Percentiles rank a stretch among this genome's conserved stretches.
Conservation (phyloP, 1,140 invertebrate genomes). For the Sinella curviseta region DNA sequence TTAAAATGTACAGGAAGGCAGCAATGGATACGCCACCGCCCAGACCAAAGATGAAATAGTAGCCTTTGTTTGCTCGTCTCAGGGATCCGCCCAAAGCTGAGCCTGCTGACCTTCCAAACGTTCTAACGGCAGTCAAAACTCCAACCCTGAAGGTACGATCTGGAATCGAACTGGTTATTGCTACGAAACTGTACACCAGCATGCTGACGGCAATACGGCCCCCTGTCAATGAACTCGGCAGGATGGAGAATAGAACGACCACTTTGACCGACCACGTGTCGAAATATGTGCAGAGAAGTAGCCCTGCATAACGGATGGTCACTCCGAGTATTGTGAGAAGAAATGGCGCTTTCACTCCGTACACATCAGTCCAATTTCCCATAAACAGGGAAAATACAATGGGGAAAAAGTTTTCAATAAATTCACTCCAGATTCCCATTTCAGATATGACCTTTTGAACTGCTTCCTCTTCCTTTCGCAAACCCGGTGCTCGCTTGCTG, state of each 20-base stretch:
- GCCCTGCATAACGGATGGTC: conserved; percentile 71
- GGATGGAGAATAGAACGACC: conserved; percentile 52
- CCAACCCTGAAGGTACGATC: conserved; percentile 55
- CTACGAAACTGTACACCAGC: conserved; percentile 56
- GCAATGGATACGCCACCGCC: conserved; percentile 41
- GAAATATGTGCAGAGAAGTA: conserved; percentile 75
- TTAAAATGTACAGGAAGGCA: conserved; percentile 34
- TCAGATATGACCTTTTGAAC: conserved; percentile 45
- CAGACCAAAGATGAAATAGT: conserved; percentile 44
- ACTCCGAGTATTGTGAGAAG: conserved; percentile 63
- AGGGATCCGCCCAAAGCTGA: conserved; percentile 40
- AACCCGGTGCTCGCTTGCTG: not conserved
- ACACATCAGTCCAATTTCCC: conserved; percentile 49
- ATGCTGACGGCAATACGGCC: conserved; percentile 55
- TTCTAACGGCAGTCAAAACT: conserved; percentile 50
- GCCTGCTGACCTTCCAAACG: conserved; percentile 40
- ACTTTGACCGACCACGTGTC: conserved; percentile 28
- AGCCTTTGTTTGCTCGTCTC: conserved; percentile 27
- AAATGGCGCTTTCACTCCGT: conserved; percentile 40
- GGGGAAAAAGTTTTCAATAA: conserved; percentile 47
- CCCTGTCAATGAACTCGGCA: conserved; percentile 55
- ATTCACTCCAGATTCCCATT: conserved; percentile 49
- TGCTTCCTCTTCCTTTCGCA: conserved; percentile 36
- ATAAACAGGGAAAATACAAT: conserved; percentile 49
- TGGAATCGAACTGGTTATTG: conserved; percentile 51